Base-by-base conservation (phyloP, 2,113 vertebrate species). In the Macrotus californicus region DNA sequence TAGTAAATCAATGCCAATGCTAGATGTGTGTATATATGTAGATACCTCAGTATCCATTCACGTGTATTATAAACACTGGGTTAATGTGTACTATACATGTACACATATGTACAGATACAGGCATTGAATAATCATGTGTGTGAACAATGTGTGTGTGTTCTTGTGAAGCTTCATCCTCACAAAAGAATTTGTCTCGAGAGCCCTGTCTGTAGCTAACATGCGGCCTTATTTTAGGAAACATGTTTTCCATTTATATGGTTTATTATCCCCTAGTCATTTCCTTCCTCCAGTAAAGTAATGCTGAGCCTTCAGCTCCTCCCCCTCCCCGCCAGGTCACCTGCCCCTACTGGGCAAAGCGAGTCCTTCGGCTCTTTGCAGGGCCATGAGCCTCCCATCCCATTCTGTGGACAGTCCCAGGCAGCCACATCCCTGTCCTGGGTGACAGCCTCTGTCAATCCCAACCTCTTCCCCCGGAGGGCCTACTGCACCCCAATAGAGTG, bases 241-340 rank as follows among this genome's bases (percentile, higher is more conserved):
- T 96, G 94, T 94, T 97, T 97, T 96, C 82, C 87, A 97, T 97
- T 97, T 97, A 80, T 76, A 96, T 89, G 52, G 94, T 95, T 97
- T 93, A 96, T 95, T 96, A 96, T 84, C 76, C 89, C 89, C 93
- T 84, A 18, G 85, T 89, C 96, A 84, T 96, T 94, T 96, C 91
- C 89, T 91, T 96, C 76, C 90, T 94, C 84, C 50, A 95, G 83
- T 61, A 95, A 94, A 96, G 82, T 84, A 95, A 95, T 14, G 9
- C 66, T 89, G 69, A 83, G 66, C 87, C 81, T 67, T 21, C 14
- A 59, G 75, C 48, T 29, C 41, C 75, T 88, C 80, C 67, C 39
- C 73, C 75, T 46, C 75, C 43, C 43, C 15, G 4, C 83, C 72
- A 83, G 56, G 66, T 81, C 89, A 95, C 95, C 96, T 97, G 95